Conservation (phyloP, 2,113 vertebrate genomes). For the Neodon shergylaensis region DNA sequence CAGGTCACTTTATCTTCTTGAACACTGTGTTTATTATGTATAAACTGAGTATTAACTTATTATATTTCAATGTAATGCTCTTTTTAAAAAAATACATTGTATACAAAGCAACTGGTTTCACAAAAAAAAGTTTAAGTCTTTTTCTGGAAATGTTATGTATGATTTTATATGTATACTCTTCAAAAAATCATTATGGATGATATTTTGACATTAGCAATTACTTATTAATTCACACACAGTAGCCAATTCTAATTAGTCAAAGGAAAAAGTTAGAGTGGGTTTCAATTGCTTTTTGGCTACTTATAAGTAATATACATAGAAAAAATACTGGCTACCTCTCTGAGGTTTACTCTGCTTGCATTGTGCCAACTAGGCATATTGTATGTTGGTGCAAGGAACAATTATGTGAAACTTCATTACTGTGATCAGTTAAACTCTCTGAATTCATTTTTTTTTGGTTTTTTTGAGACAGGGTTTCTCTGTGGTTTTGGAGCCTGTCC, state of each 20-base stretch:
- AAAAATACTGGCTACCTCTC: not conserved
- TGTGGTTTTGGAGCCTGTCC: too few relatives aligned
- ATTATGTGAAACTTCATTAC: constrained; percentile 62
- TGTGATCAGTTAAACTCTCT: constrained; percentile 49
- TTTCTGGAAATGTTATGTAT: not conserved
- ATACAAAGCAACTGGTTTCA: not conserved
- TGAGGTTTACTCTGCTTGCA: not conserved
- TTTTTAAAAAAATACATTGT: not conserved
- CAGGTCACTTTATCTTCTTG: not conserved
- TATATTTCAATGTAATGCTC: not conserved
- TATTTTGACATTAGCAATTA: not conserved
- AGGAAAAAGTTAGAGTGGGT: not conserved
- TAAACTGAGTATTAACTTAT: not conserved
- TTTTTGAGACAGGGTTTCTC: too few relatives aligned
- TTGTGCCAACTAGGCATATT: not conserved
- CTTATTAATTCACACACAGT: not conserved
- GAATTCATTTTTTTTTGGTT: constrained; percentile 69
- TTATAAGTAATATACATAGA: not conserved
- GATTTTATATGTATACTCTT: not conserved
- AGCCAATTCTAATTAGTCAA: not conserved
- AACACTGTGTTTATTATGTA: not conserved
- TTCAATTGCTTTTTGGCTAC: not conserved
- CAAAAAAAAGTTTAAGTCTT: not conserved
- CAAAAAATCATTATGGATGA: not conserved
- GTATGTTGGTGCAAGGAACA: constrained; percentile 39